Evolutionary conservation across 2,888 invertebrate species (phyloP), one percentile per base, ranked within the genome.

Genomic region (Lissocephala sabroskyi): DNA sequence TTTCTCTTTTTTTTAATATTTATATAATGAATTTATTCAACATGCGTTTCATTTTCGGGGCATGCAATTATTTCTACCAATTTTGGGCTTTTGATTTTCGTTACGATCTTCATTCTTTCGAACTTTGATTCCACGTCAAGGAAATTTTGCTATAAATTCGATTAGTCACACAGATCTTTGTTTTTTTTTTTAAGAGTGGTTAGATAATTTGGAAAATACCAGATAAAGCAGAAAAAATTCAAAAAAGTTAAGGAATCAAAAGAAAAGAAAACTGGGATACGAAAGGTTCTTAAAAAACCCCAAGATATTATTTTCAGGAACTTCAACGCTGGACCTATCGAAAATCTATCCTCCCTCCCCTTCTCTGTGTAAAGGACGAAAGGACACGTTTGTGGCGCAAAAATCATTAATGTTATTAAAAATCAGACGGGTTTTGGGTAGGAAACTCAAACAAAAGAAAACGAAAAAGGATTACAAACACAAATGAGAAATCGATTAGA

Each of bases 71-170:
- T 43, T 41, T 47, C 48, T 39, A 67, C 49, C 44, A 56, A 58
- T 64, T 48, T 49, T 44, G 40, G 32, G 5, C n/a, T 17, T 26
- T 42, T 36, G 35, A 36, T 43, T 50, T 41, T 56, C 33, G 52
- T 57, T 62, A 64, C 61, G 56, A 65, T 70, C 70, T 68, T 70
- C 60, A 52, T 68, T 68, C 62, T 76, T n/a, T n/a, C n/a, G 46
- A 61, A 65, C 77, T 76, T 76, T 70, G 74, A n/a, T 44, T 70
- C 59, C 77, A 74, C 77, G 74, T 62, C 74, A 74, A 58, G 46
- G 52, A 58, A 53, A 68, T 43, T 36, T 51, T 62, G 54, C 49
- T 52, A 42, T 42, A 41, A 45, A 35, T 52, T 41, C 26, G 49
- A 70, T 76, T 76, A 70, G 77, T 76, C 43, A 70, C 74, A 73